Conservation (phyloP, 23 tunicate species). For the Clavelina lepadiformis region DNA sequence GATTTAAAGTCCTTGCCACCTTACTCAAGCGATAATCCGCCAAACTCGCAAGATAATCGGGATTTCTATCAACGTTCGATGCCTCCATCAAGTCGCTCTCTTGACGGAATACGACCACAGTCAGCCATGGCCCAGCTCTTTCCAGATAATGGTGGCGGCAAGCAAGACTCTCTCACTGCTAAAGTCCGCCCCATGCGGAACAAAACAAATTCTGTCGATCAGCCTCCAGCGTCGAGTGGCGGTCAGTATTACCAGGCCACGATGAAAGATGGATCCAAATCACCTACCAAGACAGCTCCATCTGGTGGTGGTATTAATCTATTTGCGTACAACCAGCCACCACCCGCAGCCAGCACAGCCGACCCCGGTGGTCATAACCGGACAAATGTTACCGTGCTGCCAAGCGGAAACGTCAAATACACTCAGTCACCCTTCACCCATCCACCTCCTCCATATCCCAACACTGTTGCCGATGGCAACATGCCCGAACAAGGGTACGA, state of each 20-base stretch:
- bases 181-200: constrained; percentile 80
- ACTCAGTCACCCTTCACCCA: constrained; percentile 52
- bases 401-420: constrained; percentile 82
- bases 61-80: constrained; percentile 16
- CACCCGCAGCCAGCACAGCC: constrained; percentile 6
- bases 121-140: constrained; percentile 77
- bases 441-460: constrained; percentile 78
- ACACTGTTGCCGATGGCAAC: constrained; percentile 2
- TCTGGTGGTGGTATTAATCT: constrained; percentile 45
- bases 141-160: constrained; percentile 13
- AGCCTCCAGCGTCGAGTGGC: neutral
- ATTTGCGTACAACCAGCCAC: constrained; percentile 83
- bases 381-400: constrained; percentile 61
- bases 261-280: neutral
- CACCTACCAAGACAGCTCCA: neutral
- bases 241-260: neutral
- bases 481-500: constrained; percentile 4
- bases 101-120: constrained; percentile 33
- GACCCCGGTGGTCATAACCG: constrained; percentile 12
- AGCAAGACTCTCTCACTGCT: constrained; percentile 58
- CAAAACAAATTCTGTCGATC: constrained; percentile 3
- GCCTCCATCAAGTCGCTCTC: constrained; percentile 2
- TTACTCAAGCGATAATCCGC: constrained; percentile 9
- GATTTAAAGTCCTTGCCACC: neutral
- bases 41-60: constrained; percentile 15